Conservation (phyloP, 2,888 invertebrate species). For the Trichopoda pennipes region DNA sequence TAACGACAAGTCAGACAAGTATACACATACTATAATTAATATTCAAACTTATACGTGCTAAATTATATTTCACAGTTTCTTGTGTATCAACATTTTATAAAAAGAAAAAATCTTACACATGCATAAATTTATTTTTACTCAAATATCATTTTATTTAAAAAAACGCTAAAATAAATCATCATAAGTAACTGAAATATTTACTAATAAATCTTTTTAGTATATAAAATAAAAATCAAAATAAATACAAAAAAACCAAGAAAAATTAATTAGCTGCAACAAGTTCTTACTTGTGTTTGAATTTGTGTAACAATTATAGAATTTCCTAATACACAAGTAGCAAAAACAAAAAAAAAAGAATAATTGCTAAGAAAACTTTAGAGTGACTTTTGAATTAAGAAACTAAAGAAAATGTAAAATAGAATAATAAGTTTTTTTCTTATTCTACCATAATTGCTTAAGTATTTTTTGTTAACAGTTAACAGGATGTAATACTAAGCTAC, state of each 20-base stretch:
- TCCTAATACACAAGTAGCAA: conserved; percentile 33
- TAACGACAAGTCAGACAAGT: too few species aligned
- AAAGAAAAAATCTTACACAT: conserved; percentile 5
- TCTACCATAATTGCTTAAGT: neutral
- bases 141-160: conserved; percentile 37
- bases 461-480: too few species aligned
- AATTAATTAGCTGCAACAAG: conserved; percentile 40
- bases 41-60: neutral
- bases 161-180: conserved; percentile 42
- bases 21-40: too few species aligned
- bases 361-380: conserved; percentile 6
- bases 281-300: conserved; percentile 36
- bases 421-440: neutral
- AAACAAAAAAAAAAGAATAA: neutral
- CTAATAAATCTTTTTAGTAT: conserved; percentile 44
- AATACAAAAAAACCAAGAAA: conserved; percentile 22
- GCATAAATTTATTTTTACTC: conserved; percentile 9
- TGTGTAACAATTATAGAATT: conserved; percentile 31
- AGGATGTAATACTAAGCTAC: too few species aligned
- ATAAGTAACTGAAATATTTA: conserved; percentile 35
- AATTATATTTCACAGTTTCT: neutral
- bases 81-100: conserved; percentile 47
- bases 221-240: conserved; percentile 58
- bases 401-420: neutral
- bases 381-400: conserved; percentile 13